A percentile compares a stretch with the other conserved stretches of the same genome.
Evolutionary conservation across 1,140 invertebrate genomes (phyloP).

Genomic region (Dendroctonus ponderosae): DNA sequence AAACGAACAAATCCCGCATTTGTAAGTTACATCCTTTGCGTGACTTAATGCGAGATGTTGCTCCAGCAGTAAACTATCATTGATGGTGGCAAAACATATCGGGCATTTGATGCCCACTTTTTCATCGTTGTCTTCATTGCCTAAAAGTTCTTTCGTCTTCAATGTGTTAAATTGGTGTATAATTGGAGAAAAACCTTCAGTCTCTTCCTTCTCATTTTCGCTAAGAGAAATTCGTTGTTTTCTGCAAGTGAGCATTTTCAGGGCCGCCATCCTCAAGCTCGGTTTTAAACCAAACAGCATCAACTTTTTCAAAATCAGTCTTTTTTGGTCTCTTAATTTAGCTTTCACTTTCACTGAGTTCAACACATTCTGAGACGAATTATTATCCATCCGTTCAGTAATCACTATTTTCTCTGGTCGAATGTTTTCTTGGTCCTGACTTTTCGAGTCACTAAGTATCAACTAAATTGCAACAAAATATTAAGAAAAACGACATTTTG

Average conservation of each 20-base stretch:
- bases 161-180: too few species aligned
- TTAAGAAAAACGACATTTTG: neutral
- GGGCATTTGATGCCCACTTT: conserved; percentile 53
- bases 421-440: conserved; percentile 35
- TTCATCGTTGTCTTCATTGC: conserved; percentile 43
- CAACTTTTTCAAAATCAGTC: conserved; percentile 46
- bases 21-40: conserved; percentile 60
- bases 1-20: conserved; percentile 64
- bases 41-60: conserved; percentile 57
- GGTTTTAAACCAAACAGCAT: conserved; percentile 49
- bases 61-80: conserved; percentile 53
- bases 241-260: conserved; percentile 45
- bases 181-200: conserved; percentile 34
- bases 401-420: conserved; percentile 42
- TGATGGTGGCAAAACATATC: conserved; percentile 55
- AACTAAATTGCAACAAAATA: conserved; percentile 2
- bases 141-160: conserved; percentile 17
- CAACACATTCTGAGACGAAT: conserved; percentile 36
- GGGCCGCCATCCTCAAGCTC: conserved; percentile 45
- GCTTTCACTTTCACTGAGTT: conserved; percentile 44
- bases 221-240: conserved; percentile 39
- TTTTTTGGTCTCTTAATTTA: conserved; percentile 45
- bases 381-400: conserved; percentile 41
- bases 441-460: conserved; percentile 36
- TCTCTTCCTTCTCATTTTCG: conserved; percentile 41